Conservation (phyloP, 2,797 vertebrate species). For the Cossypha dichroa region DNA sequence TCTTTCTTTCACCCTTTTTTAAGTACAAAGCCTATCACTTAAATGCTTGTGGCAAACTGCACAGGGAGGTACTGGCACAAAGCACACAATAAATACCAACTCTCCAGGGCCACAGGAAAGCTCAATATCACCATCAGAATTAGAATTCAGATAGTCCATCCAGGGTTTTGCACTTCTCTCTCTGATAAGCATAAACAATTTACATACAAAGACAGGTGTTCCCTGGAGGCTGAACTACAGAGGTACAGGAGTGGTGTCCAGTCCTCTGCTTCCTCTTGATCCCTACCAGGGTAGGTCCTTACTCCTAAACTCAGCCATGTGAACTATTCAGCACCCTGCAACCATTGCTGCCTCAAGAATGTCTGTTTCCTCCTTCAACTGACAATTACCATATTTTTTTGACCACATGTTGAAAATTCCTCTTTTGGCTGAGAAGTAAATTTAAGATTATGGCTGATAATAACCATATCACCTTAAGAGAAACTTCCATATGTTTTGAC, state of each 20-base stretch:
- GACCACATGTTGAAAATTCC: not conserved
- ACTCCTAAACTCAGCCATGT: not conserved
- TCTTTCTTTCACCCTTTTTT: not conserved
- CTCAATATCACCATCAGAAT: not conserved
- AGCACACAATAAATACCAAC: not conserved
- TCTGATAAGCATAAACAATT: not conserved
- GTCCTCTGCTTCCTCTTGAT: not conserved
- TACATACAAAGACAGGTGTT: not conserved
- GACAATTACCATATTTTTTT: not conserved
- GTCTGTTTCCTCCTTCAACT: not conserved
- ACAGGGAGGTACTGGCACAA: not conserved
- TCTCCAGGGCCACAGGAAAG: not conserved
- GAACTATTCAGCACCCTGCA: not conserved
- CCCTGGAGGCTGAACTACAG: not conserved
- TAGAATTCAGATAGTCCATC: not conserved
- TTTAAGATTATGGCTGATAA: not conserved
- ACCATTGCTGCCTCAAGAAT: not conserved
- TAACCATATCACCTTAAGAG: not conserved
- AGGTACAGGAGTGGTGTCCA: not conserved
- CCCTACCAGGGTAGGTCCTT: not conserved
- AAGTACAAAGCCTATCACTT: not conserved
- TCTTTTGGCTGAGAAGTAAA: not conserved
- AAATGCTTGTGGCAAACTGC: not conserved
- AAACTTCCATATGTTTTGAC: not conserved
- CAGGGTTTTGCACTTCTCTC: not conserved